Evolutionary conservation across 2,888 invertebrate species (phyloP).

Genomic region (Deroplatys truncata): DNA sequence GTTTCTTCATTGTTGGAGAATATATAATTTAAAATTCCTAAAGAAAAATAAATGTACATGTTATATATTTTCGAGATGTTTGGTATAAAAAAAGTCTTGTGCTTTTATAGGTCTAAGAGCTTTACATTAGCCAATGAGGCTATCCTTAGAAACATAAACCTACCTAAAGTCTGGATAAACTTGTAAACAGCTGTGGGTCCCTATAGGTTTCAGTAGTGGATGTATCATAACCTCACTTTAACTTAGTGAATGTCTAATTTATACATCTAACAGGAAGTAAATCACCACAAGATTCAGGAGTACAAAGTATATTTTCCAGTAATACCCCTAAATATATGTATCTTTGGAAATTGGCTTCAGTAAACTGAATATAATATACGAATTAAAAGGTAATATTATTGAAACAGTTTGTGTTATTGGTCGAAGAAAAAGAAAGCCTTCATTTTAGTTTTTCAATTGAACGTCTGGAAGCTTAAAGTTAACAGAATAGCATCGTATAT

Average conservation of each 20-base stretch:
- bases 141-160: not conserved
- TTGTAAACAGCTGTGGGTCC: no score
- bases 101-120: not conserved
- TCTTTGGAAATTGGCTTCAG: not conserved
- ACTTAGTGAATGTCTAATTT: not conserved
- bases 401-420: not conserved
- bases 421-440: not conserved
- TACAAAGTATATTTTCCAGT: not conserved
- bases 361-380: not conserved
- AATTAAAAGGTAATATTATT: not conserved
- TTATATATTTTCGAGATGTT: not conserved
- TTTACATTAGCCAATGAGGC: not conserved
- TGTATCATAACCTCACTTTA: not conserved
- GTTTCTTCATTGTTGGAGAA: not conserved
- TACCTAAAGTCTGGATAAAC: no score
- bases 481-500: no score
- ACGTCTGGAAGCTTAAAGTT: no score
- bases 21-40: not conserved
- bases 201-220: not conserved
- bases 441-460: not conserved
- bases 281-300: not conserved
- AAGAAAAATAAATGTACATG: not conserved
- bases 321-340: not conserved
- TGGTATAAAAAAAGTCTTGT: not conserved
- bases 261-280: no score